Conservation (phyloP, 2,888 invertebrate genomes). For the Eupithecia tripunctaria region DNA sequence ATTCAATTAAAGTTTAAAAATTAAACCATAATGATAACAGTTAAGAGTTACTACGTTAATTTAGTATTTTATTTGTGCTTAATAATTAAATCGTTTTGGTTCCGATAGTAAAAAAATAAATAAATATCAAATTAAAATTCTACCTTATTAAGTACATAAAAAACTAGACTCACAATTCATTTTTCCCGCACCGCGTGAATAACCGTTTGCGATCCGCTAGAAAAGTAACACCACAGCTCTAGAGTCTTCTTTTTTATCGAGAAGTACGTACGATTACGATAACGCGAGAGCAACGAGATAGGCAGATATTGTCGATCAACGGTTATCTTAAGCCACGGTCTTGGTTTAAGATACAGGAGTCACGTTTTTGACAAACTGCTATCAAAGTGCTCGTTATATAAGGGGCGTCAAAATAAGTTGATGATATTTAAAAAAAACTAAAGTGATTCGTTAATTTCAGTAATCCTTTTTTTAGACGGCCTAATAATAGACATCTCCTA, state of each 20-base stretch:
- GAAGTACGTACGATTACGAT: slow-evolving; percentile 64
- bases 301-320: slow-evolving; percentile 72
- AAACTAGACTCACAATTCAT: slow-evolving; percentile 71
- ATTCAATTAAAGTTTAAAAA: not conserved
- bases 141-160: not conserved
- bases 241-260: slow-evolving; percentile 76
- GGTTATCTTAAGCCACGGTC: slow-evolving; percentile 54
- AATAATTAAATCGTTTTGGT: not conserved
- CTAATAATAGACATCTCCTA: too few species aligned
- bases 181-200: slow-evolving; percentile 61
- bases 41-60: not conserved
- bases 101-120: too few species aligned
- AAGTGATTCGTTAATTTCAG: too few species aligned
- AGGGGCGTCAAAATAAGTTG: too few species aligned
- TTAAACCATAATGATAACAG: not conserved
- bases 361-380: not conserved
- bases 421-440: too few species aligned
- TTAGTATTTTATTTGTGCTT: not conserved
- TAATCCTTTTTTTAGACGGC: too few species aligned
- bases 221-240: slow-evolving; percentile 60
- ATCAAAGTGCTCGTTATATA: not conserved
- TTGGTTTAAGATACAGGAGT: slow-evolving; percentile 12
- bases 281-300: slow-evolving; percentile 61
- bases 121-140: too few species aligned
- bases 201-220: slow-evolving; percentile 63